Percentiles rank a stretch among this genome's conserved stretches.
Conservation (phyloP, 2,888 invertebrate species). For the Plebejus anna region DNA sequence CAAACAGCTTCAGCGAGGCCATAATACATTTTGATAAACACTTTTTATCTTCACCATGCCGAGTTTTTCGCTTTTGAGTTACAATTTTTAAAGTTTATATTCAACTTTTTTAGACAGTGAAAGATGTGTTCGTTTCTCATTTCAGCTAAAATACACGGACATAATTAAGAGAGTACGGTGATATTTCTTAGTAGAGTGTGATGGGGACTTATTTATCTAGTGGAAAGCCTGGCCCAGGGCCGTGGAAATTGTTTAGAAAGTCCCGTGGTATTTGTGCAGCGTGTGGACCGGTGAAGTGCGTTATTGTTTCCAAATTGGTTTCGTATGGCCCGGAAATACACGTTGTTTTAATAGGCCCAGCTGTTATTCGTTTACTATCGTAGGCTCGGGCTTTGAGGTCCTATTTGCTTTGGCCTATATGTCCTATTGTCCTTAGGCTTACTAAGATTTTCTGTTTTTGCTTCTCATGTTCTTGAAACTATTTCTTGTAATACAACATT, state of each 20-base stretch:
- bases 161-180: slow-evolving; percentile 1
- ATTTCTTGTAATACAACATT: background rate
- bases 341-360: slow-evolving; percentile 28
- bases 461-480: background rate
- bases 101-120: slow-evolving; percentile 8
- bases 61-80: slow-evolving; percentile 13
- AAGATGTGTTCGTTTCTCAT: slow-evolving; percentile 1
- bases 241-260: slow-evolving; percentile 34
- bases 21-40: slow-evolving; percentile 20
- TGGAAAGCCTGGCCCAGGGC: slow-evolving; percentile 30
- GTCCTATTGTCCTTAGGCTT: background rate
- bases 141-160: background rate
- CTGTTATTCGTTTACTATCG: background rate
- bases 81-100: background rate
- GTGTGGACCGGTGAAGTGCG: slow-evolving; percentile 33
- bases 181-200: background rate
- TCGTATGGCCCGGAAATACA: slow-evolving; percentile 30
- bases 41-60: slow-evolving; percentile 6
- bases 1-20: slow-evolving; percentile 10
- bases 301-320: slow-evolving; percentile 36
- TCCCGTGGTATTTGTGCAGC: slow-evolving; percentile 34
- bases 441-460: background rate
- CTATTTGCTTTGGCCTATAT: background rate
- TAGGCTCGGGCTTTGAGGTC: background rate
- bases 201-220: slow-evolving; percentile 13